These are phyloP conservation scores for Vulpes ferrilata DNA, from an alignment of 2,113 vertebrate genomes.

Conservation along the genomic window DNA sequence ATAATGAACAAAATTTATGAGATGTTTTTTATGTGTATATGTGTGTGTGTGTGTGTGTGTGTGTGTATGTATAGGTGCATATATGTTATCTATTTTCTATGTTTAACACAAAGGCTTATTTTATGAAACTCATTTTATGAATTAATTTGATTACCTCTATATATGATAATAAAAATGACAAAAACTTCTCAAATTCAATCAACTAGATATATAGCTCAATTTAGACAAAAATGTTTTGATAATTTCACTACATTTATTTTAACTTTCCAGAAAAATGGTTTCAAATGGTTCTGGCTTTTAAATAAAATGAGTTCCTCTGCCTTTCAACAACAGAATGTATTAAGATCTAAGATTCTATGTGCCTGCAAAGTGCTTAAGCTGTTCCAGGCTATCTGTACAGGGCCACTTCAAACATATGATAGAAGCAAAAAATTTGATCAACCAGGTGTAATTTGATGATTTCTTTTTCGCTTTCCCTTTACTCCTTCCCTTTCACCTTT, in stretches of 20 bases:
- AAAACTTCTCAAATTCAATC: neutral
- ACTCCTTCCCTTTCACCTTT: neutral
- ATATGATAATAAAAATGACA: neutral
- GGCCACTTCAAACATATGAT: neutral
- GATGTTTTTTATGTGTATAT: neutral
- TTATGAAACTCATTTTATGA: neutral
- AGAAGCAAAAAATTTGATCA: constrained; percentile 17
- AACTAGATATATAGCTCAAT: neutral
- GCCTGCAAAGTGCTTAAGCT: neutral
- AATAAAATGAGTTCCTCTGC: neutral
- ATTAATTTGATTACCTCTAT: neutral
- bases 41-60: neutral
- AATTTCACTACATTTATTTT: constrained; percentile 30
- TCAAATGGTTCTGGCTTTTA: neutral
- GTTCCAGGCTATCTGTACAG: neutral
- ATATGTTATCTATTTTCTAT: neutral
- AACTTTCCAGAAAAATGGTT: neutral
- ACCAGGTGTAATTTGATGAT: neutral
- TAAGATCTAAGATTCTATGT: constrained; percentile 14
- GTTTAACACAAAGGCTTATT: neutral
- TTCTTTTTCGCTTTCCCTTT: neutral
- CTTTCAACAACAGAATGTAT: neutral
- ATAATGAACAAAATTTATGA: neutral
- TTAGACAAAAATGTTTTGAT: constrained; percentile 31
- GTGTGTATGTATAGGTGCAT: neutral